phyloP scores from a whole-genome alignment of 2,797 vertebrate genomes.

The Vespertilio murinus region DNA sequence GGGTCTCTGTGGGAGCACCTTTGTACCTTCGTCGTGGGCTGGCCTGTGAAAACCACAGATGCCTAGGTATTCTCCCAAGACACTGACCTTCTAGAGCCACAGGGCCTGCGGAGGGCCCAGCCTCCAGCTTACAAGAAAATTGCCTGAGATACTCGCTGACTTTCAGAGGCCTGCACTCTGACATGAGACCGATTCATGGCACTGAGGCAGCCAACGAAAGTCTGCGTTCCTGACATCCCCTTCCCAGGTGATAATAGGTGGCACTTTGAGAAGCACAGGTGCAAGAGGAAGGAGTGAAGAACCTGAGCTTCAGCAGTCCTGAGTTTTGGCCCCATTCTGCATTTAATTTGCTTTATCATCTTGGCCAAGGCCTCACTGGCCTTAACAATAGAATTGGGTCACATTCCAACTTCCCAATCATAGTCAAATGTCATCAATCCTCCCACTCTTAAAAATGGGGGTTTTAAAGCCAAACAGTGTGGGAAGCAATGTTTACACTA shows the following conservation, averaged over 20 bases:
- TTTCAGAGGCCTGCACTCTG: background rate
- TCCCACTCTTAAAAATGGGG: background rate
- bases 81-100: background rate
- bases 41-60: background rate
- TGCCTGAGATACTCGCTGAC: background rate
- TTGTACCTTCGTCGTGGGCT: fast-evolving
- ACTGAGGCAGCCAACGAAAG: background rate
- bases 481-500: background rate
- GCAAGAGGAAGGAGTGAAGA: background rate
- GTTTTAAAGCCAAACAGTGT: background rate
- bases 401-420: background rate
- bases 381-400: background rate
- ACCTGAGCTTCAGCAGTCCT: fast-evolving
- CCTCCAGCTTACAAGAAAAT: background rate
- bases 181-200: background rate
- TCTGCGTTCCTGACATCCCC: background rate
- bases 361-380: background rate
- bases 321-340: background rate
- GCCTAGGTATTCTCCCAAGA: background rate
- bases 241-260: background rate
- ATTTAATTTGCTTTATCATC: background rate
- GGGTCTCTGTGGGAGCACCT: background rate
- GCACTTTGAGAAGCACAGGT: background rate
- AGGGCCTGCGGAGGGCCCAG: background rate
- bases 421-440: background rate